A percentile compares a stretch with the other conserved stretches of the same genome.
phyloP scores from a whole-genome alignment of 2,888 invertebrate species.

The Andrena marginata region DNA sequence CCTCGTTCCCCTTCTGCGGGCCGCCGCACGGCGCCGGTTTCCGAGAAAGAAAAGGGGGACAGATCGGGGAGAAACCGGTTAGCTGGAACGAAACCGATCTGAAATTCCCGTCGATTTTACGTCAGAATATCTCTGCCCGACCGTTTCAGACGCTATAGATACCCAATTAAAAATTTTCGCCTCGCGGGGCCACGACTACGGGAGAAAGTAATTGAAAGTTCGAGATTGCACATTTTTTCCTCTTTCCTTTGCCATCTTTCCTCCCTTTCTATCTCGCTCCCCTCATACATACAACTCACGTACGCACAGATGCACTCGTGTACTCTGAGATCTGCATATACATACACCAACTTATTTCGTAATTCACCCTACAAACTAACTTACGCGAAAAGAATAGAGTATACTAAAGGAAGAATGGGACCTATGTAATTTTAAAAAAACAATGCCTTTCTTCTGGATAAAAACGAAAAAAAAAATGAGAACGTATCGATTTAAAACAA shows the following conservation, averaged over 20 bases:
- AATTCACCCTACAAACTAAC: constrained; percentile 46
- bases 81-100: constrained; percentile 15
- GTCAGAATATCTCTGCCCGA: constrained; percentile 26
- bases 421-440: constrained; percentile 31
- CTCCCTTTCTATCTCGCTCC: constrained; percentile 41
- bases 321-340: constrained; percentile 46
- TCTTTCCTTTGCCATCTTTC: constrained; percentile 43
- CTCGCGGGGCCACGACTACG: constrained; percentile 66
- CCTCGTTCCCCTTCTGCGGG: constrained; percentile 4
- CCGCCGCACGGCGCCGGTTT: constrained; percentile 20
- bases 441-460: constrained; percentile 14
- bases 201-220: constrained; percentile 68
- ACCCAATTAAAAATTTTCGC: constrained; percentile 64
- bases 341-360: constrained; percentile 31
- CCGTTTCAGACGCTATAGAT: constrained; percentile 69
- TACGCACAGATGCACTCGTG: constrained; percentile 23
- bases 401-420: constrained; percentile 39
- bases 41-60: constrained; percentile 20
- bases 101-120: constrained; percentile 34
- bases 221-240: constrained; percentile 70
- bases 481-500: constrained; percentile 49
- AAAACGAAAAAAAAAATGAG: constrained; percentile 42
- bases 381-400: constrained; percentile 25
- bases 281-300: constrained; percentile 19
- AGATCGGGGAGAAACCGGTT: constrained; percentile 27